Percentiles rank a stretch among this genome's conserved stretches.
phyloP scores from a whole-genome alignment of 2,888 invertebrate species.

The Camponotus fellah region DNA sequence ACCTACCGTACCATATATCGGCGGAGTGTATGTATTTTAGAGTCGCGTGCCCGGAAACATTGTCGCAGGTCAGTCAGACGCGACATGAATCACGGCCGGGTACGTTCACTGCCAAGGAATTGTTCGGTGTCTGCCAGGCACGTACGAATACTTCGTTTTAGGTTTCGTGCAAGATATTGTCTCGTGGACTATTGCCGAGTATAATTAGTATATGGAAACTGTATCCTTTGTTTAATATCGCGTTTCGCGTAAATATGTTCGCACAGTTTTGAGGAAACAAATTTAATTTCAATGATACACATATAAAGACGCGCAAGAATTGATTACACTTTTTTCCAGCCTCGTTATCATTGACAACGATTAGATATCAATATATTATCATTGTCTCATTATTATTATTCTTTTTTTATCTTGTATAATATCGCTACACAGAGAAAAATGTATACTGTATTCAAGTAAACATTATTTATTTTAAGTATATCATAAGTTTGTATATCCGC shows the following conservation, averaged over 20 bases:
- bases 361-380: background rate
- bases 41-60: constrained; percentile 74
- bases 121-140: constrained; percentile 32
- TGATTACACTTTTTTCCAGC: background rate
- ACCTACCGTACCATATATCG: constrained; percentile 38
- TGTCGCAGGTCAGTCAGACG: constrained; percentile 72
- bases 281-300: background rate
- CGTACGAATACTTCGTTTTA: constrained; percentile 14
- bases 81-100: constrained; percentile 65
- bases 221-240: constrained; percentile 11
- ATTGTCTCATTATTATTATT: background rate
- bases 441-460: too few relatives aligned
- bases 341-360: background rate
- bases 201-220: constrained; percentile 38
- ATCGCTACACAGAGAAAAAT: too few relatives aligned
- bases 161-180: constrained; percentile 12
- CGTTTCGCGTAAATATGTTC: background rate
- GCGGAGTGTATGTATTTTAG: constrained; percentile 66
- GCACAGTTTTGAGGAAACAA: background rate
- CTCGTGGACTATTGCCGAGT: background rate
- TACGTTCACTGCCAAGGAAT: constrained; percentile 67
- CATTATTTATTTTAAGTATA: too few relatives aligned
- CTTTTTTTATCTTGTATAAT: background rate
- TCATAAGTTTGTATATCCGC: too few relatives aligned
- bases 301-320: background rate